Evolutionary conservation across 2,113 vertebrate genomes (phyloP).

Genomic region (Calidris pygmaea): DNA sequence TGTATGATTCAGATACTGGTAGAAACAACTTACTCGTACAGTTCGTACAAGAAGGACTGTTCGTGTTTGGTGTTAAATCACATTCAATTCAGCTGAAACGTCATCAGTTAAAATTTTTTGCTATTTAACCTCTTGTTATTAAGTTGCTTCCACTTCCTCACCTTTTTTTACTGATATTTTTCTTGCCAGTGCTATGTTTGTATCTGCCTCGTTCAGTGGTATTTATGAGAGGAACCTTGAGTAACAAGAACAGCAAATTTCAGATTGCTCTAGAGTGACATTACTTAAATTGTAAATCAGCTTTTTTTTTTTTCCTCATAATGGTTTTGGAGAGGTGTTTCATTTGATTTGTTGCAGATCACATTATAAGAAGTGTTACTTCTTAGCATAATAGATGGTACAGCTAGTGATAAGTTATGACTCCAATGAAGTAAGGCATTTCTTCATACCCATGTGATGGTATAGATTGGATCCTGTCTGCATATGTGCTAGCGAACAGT

Average conservation of each 20-base stretch:
- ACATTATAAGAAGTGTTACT: background rate
- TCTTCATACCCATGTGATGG: background rate
- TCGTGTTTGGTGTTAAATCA: background rate
- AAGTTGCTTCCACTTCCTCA: background rate
- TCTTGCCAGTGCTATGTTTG: accelerated
- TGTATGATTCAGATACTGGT: background rate
- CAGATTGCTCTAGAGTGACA: background rate
- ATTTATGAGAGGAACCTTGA: background rate
- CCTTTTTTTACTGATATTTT: background rate
- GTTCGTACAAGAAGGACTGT: background rate
- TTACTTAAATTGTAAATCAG: background rate
- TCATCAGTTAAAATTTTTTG: background rate
- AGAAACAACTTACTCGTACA: background rate
- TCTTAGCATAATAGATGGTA: background rate
- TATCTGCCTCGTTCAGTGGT: background rate
- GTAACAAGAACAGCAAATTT: background rate
- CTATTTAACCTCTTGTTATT: background rate
- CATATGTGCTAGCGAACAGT: accelerated
- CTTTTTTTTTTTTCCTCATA: background rate
- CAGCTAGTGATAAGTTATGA: background rate
- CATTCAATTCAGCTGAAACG: background rate
- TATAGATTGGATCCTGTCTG: background rate
- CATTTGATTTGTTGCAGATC: background rate
- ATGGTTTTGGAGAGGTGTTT: background rate
- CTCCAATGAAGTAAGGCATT: background rate